phyloP scores from a whole-genome alignment of 2,113 vertebrate species.

The Ramphastos sulfuratus region DNA sequence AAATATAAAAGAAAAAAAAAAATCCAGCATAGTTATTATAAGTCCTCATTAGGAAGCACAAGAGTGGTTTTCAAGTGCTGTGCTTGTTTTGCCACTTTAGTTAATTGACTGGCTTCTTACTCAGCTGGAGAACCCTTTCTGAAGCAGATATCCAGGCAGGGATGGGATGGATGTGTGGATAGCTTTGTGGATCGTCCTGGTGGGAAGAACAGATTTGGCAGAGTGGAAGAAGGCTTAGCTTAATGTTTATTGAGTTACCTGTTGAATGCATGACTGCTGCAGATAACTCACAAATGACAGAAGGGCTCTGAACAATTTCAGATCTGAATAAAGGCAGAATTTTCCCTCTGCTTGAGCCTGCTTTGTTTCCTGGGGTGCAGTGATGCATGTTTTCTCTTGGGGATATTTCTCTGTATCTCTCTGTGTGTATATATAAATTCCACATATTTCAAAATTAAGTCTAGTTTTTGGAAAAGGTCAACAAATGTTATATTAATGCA shows the following conservation, averaged over 20 bases:
- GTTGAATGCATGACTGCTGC: background rate
- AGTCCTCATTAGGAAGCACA: constrained; percentile 64
- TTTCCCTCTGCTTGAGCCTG: background rate
- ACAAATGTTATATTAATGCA: background rate
- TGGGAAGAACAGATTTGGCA: background rate
- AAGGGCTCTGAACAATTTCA: background rate
- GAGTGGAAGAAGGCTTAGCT: background rate
- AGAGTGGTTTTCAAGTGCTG: constrained; percentile 51
- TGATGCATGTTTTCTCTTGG: background rate
- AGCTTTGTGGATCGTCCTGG: background rate
- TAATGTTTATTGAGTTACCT: background rate
- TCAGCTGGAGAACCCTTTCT: background rate
- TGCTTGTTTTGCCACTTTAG: constrained; percentile 57
- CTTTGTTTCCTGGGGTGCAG: background rate
- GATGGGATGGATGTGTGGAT: background rate
- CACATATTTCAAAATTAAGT: background rate
- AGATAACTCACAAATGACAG: background rate
- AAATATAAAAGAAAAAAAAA: constrained; percentile 42
- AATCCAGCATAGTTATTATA: constrained; percentile 32
- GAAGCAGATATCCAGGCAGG: background rate
- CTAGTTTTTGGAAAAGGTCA: background rate
- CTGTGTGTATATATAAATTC: background rate
- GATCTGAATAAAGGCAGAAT: background rate
- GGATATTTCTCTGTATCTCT: background rate
- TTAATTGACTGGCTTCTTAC: constrained; percentile 49